These are phyloP conservation scores for Atractosteus spatula DNA, from an alignment of 2,113 vertebrate species.

Conservation along the genomic window DNA sequence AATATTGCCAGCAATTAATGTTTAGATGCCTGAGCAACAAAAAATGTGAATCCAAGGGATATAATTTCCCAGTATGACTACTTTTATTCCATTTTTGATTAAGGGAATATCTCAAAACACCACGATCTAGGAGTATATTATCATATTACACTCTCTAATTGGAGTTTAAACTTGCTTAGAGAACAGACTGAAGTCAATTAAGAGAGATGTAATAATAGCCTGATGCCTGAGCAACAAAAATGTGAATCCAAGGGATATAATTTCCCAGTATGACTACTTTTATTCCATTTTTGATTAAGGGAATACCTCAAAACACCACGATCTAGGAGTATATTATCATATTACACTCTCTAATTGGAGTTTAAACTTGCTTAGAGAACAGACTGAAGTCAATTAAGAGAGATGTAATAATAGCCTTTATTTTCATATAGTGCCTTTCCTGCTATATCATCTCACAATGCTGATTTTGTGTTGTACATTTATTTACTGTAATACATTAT, in stretches of 20 bases:
- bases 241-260: conserved; percentile 14
- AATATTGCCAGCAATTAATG: conserved; percentile 51
- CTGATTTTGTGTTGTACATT: too few relatives aligned
- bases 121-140: too few relatives aligned
- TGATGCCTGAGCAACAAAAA: conserved; percentile 18
- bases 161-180: too few relatives aligned
- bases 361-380: not conserved
- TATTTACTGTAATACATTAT: too few relatives aligned
- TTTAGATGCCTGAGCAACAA: conserved; percentile 30
- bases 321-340: too few relatives aligned
- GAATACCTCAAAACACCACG: not conserved
- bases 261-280: conserved; percentile 15
- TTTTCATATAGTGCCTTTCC: too few relatives aligned
- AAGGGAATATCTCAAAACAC: not conserved
- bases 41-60: conserved; percentile 16
- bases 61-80: conserved; percentile 15
- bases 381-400: not conserved
- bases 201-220: not conserved
- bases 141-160: too few relatives aligned
- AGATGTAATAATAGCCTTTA: too few relatives aligned
- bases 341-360: too few relatives aligned
- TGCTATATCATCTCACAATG: too few relatives aligned
- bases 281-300: conserved; percentile 1
- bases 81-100: conserved; percentile 8
- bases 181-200: not conserved